phyloP scores from a whole-genome alignment of 2,888 invertebrate genomes.

The Athetis lepigone region DNA sequence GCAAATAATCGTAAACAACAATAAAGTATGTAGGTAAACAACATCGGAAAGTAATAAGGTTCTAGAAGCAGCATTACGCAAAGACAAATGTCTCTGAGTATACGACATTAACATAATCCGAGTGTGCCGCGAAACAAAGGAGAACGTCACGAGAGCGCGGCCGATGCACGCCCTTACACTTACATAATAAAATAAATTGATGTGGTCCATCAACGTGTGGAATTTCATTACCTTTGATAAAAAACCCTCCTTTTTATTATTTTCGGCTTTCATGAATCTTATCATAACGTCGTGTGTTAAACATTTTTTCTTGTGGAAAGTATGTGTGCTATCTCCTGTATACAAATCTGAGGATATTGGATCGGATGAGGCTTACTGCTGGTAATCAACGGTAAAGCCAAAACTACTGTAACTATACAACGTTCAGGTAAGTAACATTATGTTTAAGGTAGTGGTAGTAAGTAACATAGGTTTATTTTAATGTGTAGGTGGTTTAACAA shows the following conservation, averaged over 20 bases:
- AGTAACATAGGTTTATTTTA: too few relatives aligned
- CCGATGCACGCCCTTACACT: constrained; percentile 65
- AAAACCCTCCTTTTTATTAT: constrained; percentile 48
- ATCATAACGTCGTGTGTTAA: constrained; percentile 51
- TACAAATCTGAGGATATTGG: too few relatives aligned
- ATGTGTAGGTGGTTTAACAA: too few relatives aligned
- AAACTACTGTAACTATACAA: too few relatives aligned
- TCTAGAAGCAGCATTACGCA: constrained; percentile 78
- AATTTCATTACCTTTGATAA: constrained; percentile 73
- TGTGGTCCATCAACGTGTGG: constrained; percentile 73
- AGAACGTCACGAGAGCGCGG: constrained; percentile 76
- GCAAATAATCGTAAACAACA: constrained; percentile 78
- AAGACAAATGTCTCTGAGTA: constrained; percentile 86
- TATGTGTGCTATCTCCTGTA: constrained; percentile 14
- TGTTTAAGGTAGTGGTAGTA: too few relatives aligned
- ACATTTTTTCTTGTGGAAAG: constrained; percentile 50
- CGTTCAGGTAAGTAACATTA: too few relatives aligned
- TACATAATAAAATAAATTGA: constrained; percentile 73
- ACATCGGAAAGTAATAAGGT: constrained; percentile 83
- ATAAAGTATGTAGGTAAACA: constrained; percentile 78
- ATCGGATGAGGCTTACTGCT: too few relatives aligned
- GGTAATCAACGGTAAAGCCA: too few relatives aligned
- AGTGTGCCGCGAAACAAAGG: constrained; percentile 81
- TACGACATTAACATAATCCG: constrained; percentile 87
- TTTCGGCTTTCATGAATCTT: constrained; percentile 45